Base-by-base conservation (phyloP, 2,888 invertebrate genomes). In the Mimas tiliae region DNA sequence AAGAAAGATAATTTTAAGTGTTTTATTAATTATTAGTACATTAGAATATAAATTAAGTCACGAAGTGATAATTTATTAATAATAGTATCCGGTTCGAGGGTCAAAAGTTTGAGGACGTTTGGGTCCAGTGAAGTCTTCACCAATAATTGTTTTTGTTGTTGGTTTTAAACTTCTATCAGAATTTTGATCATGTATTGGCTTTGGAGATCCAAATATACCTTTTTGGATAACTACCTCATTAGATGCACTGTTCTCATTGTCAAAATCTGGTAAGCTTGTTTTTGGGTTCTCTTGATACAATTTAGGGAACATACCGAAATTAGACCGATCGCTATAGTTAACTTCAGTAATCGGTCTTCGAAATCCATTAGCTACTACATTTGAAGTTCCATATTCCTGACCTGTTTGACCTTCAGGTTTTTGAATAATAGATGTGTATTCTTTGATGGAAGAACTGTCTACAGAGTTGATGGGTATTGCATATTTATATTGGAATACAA, bases 101-200 rank as follows among this genome's bases (percentile, higher is more conserved):
- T 90, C 88, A 67, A 79, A 92, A 34, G 73, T 81, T 72, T 88
- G 90, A 4, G 76, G 75, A 72, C 86, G 87, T 70, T 85, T 86
- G 0, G 91, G 89, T 19, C 91, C 90, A 74, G 77, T 86, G 62
- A 92, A 91, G 51, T 90, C 86, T 85, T 92, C 90, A 2, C 86
- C 87, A 34, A 80, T 58, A 16, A 58, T 58, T 55, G 7, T 69
- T 69, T 68, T 16, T 48, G 48, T n/a, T 34, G 16, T 33, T 63
- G 21, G 6, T 16, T 8, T 11, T 48, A 34, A 11, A 9, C 16
- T 48, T 33, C 11, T 42, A 12, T 19, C n/a, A 19, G 45, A 6
- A 14, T 4, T 14, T 0, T 55, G 9, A 38, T 4, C 6, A 38
- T 38, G n/a, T 38, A 12, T 7, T 51, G 11, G 6, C 12, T 58